A percentile compares a stretch with the other conserved stretches of the same genome.
Evolutionary conservation across 2,797 vertebrate species (phyloP).

Genomic region (Galago senegalensis): DNA sequence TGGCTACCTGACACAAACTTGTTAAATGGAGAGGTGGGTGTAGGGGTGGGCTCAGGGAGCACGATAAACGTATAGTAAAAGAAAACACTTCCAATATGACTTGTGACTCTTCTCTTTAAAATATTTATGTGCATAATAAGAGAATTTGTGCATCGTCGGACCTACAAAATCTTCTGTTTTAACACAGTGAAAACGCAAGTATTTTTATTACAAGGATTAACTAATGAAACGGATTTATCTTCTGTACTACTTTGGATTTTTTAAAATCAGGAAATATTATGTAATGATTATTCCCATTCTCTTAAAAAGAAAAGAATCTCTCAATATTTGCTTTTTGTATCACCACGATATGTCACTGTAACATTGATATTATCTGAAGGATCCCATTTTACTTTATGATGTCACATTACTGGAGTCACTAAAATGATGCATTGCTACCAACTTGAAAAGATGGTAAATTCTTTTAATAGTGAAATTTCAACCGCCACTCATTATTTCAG

Average conservation of each 20-base stretch:
- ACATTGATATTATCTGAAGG: not conserved
- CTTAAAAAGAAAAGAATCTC: constrained; percentile 36
- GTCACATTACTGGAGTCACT: not conserved
- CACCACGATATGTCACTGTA: not conserved
- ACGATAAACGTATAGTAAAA: not conserved
- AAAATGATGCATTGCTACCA: not conserved
- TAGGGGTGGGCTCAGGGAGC: not conserved
- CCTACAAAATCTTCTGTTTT: not conserved
- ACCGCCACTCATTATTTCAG: not conserved
- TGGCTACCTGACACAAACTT: not conserved
- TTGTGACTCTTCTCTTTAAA: not conserved
- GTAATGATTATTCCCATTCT: constrained; percentile 5
- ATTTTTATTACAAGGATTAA: constrained; percentile 32
- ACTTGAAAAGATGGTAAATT: not conserved
- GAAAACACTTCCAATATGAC: not conserved
- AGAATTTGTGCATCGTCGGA: constrained; percentile 34
- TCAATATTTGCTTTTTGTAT: not conserved
- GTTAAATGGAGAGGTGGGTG: not conserved
- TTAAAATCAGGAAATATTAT: not conserved
- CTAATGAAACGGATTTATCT: not conserved
- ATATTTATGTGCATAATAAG: not conserved
- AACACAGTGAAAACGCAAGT: constrained; percentile 10
- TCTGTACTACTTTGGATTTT: not conserved
- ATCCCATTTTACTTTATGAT: not conserved
- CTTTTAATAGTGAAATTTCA: not conserved